Percentiles rank a stretch among this genome's conserved stretches.
Conservation (phyloP, 2,888 invertebrate species). For the Microctonus hyperodae region DNA sequence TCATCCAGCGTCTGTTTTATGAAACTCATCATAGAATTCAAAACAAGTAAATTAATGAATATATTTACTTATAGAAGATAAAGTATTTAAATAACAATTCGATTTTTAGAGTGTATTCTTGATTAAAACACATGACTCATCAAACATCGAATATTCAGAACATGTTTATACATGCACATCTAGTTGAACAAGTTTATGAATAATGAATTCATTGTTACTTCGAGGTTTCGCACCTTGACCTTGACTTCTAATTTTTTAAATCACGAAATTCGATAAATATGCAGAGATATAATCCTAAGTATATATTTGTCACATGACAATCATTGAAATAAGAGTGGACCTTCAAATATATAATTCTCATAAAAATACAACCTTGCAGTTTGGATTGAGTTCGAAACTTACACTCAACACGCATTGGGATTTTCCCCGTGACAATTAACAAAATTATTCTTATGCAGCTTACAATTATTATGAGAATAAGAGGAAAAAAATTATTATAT, state of each 20-base stretch:
- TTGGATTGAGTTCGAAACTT: not conserved
- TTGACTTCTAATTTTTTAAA: constrained; percentile 23
- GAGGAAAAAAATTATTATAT: constrained; percentile 19
- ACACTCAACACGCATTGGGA: not conserved
- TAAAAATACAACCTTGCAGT: constrained; percentile 2
- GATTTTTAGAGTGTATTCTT: not conserved
- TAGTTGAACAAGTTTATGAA: not conserved
- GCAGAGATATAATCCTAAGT: not conserved
- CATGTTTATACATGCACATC: not conserved
- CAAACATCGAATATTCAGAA: not conserved
- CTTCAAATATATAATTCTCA: constrained; percentile 1
- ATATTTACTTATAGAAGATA: not conserved
- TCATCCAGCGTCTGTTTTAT: too few species aligned
- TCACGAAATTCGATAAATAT: not conserved
- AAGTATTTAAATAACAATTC: not conserved
- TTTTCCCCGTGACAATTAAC: not conserved
- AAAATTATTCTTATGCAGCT: not conserved
- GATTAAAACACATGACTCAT: not conserved
- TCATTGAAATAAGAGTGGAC: constrained; percentile 2
- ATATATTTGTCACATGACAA: not conserved
- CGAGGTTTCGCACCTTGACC: not conserved
- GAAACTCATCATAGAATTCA: not conserved
- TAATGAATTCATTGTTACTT: constrained; percentile 12
- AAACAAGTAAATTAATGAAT: not conserved
- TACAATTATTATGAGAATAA: too few species aligned